A percentile compares a stretch with the other conserved stretches of the same genome.
Conservation (phyloP, 37 sponge, comb jelly and placozoan genomes). For the Halichondria panicea region DNA sequence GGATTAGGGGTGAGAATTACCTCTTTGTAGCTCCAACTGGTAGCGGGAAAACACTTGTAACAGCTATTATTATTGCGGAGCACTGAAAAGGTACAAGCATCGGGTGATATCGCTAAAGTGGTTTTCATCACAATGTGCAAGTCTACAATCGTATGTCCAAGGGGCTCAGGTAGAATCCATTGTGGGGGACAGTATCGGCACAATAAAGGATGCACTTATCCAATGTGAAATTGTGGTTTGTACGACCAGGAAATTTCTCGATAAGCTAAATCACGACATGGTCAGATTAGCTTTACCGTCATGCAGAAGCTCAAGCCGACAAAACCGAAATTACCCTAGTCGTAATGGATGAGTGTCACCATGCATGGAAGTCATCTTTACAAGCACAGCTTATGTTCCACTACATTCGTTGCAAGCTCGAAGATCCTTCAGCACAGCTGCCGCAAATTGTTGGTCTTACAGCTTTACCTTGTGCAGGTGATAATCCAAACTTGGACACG, state of each 20-base stretch:
- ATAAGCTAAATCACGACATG: slow-evolving; percentile 3
- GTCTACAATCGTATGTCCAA: slow-evolving; percentile 7
- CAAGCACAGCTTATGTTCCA: slow-evolving; percentile 50
- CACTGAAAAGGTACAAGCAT: slow-evolving; percentile 27
- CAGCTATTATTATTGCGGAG: slow-evolving; percentile 43
- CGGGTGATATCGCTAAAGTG: slow-evolving; percentile 23
- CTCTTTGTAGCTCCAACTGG: slow-evolving; percentile 65
- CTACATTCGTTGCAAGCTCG: slow-evolving; percentile 32
- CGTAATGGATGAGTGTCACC: slow-evolving; percentile 88
- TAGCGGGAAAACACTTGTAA: slow-evolving; percentile 62
- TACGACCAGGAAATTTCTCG: slow-evolving; percentile 55
- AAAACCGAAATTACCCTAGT: slow-evolving; percentile 58
- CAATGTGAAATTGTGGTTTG: slow-evolving; percentile 54
- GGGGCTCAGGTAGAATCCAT: slow-evolving; percentile 16
- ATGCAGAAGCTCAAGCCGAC: too few relatives aligned
- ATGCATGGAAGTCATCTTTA: slow-evolving; percentile 55
- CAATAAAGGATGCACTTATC: not conserved
- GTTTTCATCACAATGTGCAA: slow-evolving; percentile 44
- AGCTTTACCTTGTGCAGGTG: slow-evolving; percentile 70
- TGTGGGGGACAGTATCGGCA: slow-evolving; percentile 6
- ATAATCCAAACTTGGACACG: not conserved
- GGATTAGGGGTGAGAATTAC: slow-evolving; percentile 57
- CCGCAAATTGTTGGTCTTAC: slow-evolving; percentile 69
- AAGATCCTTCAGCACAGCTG: not conserved
- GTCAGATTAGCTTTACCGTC: slow-evolving; percentile 14